A percentile compares a stretch with the other conserved stretches of the same genome.
These are phyloP conservation scores for Ptyas mucosa DNA, from an alignment of 2,113 vertebrate species.

Conservation along the genomic window DNA sequence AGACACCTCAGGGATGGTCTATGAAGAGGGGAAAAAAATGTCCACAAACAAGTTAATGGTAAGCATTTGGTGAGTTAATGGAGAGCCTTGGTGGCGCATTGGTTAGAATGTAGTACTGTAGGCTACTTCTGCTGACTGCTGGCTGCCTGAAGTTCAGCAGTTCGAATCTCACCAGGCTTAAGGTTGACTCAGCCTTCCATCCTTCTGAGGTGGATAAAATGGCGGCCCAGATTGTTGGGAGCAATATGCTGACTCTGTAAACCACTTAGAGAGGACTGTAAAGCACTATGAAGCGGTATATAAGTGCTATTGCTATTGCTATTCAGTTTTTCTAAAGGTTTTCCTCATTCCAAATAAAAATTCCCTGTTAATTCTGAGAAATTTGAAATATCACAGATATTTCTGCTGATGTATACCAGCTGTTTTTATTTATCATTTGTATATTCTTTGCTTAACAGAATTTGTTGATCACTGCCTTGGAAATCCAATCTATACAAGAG, in stretches of 20 bases:
- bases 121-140: too few relatives aligned
- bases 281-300: too few relatives aligned
- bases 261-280: too few relatives aligned
- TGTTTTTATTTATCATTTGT: neutral
- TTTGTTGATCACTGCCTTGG: neutral
- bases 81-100: too few relatives aligned
- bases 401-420: neutral
- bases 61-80: neutral
- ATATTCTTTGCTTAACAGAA: neutral
- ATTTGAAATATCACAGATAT: neutral
- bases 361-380: neutral
- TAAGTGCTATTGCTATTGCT: too few relatives aligned
- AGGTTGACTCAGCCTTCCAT: too few relatives aligned
- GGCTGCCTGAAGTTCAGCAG: too few relatives aligned
- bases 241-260: too few relatives aligned
- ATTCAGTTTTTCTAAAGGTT: neutral
- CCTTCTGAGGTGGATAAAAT: too few relatives aligned
- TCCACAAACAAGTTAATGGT: neutral
- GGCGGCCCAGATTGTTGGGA: too few relatives aligned
- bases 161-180: too few relatives aligned
- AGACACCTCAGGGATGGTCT: neutral
- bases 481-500: neutral
- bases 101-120: too few relatives aligned
- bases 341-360: neutral
- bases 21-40: neutral